Evolutionary conservation across 1,140 invertebrate genomes (phyloP), one percentile per base, ranked within the genome.

Genomic region (Riptortus pedestris): DNA sequence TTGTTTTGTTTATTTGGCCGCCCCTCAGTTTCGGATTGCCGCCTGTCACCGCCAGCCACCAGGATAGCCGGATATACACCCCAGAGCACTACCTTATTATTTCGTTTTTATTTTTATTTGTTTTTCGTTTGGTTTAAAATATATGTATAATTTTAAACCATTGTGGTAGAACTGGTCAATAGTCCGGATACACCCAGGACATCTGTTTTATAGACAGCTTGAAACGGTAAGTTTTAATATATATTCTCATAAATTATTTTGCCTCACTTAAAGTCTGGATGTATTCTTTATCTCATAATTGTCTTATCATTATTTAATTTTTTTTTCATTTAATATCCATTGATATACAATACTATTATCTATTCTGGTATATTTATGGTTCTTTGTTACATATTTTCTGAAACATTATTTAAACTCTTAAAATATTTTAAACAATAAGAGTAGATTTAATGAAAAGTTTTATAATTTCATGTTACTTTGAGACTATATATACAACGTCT

Each of bases 141-240:
- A 47, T 47, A 4, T 47, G 22, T 47, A 20, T 47, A n/a, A n/a
- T 47, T 47, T 38, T 9, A 47, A 24, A 55, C 51, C 51, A 14
- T 24, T 12, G 20, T 52, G n/a, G 20, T 24, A 2, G 51, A 26
- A 24, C 24, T 24, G 51, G 20, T 24, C 51, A 55, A 55, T 55
- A 55, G 22, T 18, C 51, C 26, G 51, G 51, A 55, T 55, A 24
- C 51, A 55, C 51, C 51, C 51, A 55, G 51, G 51, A 55, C 51
- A 55, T 18, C 22, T 18, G 1, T 24, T 48, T 11, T 48, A 11
- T 48, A 26, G 31, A 38, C 31, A 7, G 31, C 31, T 38, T 24
- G 24, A 24, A 24, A 55, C 51, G 51, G 51, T 55, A 55, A 55
- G 51, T 55, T 24, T 24, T 24, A 55, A 4, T 24, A 7, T 55